Conservation (phyloP, 2,797 vertebrate genomes). For the Cetoscarus ocellatus region DNA sequence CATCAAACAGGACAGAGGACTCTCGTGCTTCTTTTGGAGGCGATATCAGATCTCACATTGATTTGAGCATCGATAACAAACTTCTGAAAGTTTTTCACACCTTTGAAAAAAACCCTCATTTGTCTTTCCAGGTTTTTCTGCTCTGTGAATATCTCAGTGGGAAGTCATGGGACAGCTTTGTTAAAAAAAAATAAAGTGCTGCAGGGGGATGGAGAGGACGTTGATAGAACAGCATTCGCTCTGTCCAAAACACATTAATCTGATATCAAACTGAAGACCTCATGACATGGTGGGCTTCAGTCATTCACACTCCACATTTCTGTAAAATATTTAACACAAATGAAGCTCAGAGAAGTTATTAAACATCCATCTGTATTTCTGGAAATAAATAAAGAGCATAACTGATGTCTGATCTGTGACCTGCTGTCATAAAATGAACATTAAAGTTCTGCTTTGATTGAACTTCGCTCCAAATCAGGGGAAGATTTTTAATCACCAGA, state of each 20-base stretch:
- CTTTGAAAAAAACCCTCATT: slow-evolving; percentile 6
- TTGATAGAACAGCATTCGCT: slow-evolving; percentile 7
- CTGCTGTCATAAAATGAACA: too few relatives aligned
- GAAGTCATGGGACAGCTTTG: slow-evolving; percentile 45
- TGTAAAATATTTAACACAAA: slow-evolving; percentile 1
- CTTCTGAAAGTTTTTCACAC: slow-evolving; percentile 5
- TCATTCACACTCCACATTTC: slow-evolving; percentile 3
- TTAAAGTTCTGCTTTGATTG: neutral
- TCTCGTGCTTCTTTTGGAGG: neutral
- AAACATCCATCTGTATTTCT: neutral
- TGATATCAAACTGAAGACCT: slow-evolving; percentile 25
- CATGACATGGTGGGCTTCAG: slow-evolving; percentile 21
- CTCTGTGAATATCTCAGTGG: slow-evolving; percentile 8
- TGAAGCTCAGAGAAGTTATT: neutral
- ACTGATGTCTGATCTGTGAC: slow-evolving; percentile 3
- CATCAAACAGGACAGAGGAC: slow-evolving; percentile 34
- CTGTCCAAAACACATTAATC: slow-evolving; percentile 13
- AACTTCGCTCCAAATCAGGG: too few relatives aligned
- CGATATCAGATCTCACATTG: slow-evolving; percentile 23
- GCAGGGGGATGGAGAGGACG: slow-evolving; percentile 17
- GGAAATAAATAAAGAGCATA: neutral
- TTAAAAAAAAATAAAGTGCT: slow-evolving; percentile 10
- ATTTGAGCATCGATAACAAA: slow-evolving; percentile 29
- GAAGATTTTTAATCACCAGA: too few relatives aligned
- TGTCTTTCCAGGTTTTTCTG: slow-evolving; percentile 33